Conservation (phyloP, 2,888 invertebrate species). For the Cataglyphis altisquamis region DNA sequence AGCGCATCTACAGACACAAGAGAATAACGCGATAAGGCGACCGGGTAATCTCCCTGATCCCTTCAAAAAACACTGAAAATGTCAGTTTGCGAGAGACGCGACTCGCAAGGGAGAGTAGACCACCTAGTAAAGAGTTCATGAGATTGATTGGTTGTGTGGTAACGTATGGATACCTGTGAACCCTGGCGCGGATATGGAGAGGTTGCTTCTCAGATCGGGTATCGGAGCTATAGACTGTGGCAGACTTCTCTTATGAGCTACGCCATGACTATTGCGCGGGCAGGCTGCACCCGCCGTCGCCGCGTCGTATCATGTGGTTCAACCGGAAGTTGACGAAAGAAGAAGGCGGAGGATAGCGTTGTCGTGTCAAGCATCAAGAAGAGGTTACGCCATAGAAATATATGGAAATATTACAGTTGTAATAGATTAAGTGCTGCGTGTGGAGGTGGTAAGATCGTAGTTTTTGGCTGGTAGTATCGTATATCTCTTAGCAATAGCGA, state of each 20-base stretch:
- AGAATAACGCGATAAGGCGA: slow-evolving; percentile 61
- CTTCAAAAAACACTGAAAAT: slow-evolving; percentile 57
- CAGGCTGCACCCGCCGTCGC: slow-evolving; percentile 87
- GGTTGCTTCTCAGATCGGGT: slow-evolving; percentile 94
- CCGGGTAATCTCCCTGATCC: slow-evolving; percentile 45
- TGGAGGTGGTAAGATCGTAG: slow-evolving; percentile 60
- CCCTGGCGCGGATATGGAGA: slow-evolving; percentile 86
- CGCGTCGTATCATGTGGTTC: slow-evolving; percentile 81
- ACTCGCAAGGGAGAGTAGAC: slow-evolving; percentile 76
- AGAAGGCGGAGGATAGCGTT: slow-evolving; percentile 85
- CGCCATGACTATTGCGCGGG: slow-evolving; percentile 94
- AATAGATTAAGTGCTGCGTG: slow-evolving; percentile 73
- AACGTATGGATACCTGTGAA: slow-evolving; percentile 87
- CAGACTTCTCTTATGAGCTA: slow-evolving; percentile 94
- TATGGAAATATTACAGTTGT: slow-evolving; percentile 82
- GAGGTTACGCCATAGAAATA: slow-evolving; percentile 84
- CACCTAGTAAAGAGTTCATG: slow-evolving; percentile 73
- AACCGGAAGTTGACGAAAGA: slow-evolving; percentile 84
- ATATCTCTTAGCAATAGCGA: slow-evolving; percentile 40
- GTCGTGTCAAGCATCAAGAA: slow-evolving; percentile 85
- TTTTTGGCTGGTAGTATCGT: slow-evolving; percentile 58
- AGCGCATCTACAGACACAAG: slow-evolving; percentile 32
- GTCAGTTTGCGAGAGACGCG: slow-evolving; percentile 68
- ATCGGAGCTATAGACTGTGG: slow-evolving; percentile 95
- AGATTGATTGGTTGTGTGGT: slow-evolving; percentile 79